phyloP scores from a whole-genome alignment of 1,140 invertebrate genomes.

The Aphidius gifuensis region DNA sequence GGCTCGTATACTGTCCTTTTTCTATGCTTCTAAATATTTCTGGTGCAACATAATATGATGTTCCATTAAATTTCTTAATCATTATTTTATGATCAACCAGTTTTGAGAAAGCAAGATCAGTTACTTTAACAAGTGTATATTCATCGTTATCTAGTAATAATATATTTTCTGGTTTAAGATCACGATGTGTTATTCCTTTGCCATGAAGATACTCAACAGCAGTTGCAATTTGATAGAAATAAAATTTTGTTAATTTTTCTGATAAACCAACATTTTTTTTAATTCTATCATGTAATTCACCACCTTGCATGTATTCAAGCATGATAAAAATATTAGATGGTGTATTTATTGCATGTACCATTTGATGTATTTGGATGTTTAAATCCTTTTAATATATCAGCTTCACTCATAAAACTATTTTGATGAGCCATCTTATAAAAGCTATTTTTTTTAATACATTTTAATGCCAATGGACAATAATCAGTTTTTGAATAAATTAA shows the following conservation, averaged over 20 bases:
- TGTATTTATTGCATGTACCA: constrained; percentile 76
- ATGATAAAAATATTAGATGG: constrained; percentile 73
- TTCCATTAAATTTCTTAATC: constrained; percentile 86
- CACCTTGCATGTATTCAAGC: constrained; percentile 85
- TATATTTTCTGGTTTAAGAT: constrained; percentile 87
- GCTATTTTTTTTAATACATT: too few relatives aligned
- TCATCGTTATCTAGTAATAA: constrained; percentile 65
- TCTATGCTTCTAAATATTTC: constrained; percentile 65
- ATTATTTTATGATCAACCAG: constrained; percentile 72
- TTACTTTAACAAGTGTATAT: constrained; percentile 74
- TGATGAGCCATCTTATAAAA: neutral
- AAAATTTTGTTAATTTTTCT: constrained; percentile 69
- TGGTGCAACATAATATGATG: constrained; percentile 81
- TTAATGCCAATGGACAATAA: too few relatives aligned
- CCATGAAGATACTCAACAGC: constrained; percentile 83
- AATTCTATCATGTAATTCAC: constrained; percentile 76
- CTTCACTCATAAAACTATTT: neutral
- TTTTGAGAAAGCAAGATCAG: constrained; percentile 86
- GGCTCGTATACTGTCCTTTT: constrained; percentile 65
- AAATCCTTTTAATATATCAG: neutral
- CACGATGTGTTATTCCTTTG: constrained; percentile 81
- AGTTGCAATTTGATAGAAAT: constrained; percentile 81
- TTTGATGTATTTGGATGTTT: constrained; percentile 40
- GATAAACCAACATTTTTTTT: constrained; percentile 49
- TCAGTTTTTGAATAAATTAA: too few relatives aligned